Percentiles rank a stretch among this genome's conserved stretches.
Evolutionary conservation across 2,888 invertebrate species (phyloP).

Genomic region (Matsumyia berberina): DNA sequence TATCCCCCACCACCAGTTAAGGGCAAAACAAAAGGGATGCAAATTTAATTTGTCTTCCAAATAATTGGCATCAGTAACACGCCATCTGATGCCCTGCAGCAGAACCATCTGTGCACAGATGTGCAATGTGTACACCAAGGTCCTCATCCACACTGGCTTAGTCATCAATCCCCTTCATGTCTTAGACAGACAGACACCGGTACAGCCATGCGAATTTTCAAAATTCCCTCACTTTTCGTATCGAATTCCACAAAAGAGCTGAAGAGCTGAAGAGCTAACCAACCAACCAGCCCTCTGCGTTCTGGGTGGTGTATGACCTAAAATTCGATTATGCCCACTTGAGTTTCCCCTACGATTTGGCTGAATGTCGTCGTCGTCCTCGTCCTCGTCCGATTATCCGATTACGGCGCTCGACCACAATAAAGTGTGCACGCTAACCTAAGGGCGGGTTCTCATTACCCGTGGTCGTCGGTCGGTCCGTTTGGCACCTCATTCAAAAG

Average conservation of each 20-base stretch:
- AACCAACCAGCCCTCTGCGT: background rate
- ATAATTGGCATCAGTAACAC: slow-evolving; percentile 32
- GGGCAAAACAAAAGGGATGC: slow-evolving; percentile 27
- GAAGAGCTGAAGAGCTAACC: slow-evolving; percentile 16
- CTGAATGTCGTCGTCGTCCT: slow-evolving; percentile 1
- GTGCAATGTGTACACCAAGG: background rate
- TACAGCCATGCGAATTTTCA: background rate
- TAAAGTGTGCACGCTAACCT: slow-evolving; percentile 31
- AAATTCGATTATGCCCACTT: slow-evolving; percentile 37
- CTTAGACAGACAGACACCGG: background rate
- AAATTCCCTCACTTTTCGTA: slow-evolving; percentile 5
- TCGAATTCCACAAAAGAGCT: slow-evolving; percentile 30
- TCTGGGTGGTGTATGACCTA: background rate
- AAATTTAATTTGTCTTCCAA: slow-evolving; percentile 28
- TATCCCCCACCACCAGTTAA: background rate
- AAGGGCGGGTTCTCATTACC: slow-evolving; percentile 11
- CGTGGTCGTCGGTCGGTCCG: background rate
- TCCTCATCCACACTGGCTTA: background rate
- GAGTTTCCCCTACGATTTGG: slow-evolving; percentile 18
- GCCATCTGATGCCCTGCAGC: slow-evolving; percentile 31
- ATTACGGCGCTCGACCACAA: slow-evolving; percentile 50
- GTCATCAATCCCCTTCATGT: slow-evolving; percentile 16
- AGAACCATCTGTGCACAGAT: background rate
- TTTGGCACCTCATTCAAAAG: background rate
- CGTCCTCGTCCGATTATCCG: slow-evolving; percentile 31